Percentiles rank a stretch among this genome's conserved stretches.
Evolutionary conservation across 2,888 invertebrate genomes (phyloP).

Genomic region (Acleris holmiana): DNA sequence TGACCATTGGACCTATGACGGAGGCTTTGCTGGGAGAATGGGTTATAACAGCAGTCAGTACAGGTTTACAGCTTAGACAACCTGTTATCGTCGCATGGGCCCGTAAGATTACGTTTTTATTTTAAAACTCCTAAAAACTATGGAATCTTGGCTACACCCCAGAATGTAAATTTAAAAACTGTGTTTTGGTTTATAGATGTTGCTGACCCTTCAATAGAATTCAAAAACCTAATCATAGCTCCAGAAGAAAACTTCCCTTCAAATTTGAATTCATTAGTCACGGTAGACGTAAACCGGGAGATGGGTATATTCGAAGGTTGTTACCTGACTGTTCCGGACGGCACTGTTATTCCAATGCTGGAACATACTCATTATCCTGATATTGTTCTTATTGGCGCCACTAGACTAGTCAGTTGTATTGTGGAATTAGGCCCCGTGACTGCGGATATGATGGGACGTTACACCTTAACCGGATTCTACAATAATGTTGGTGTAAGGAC

Average conservation of each 20-base stretch:
- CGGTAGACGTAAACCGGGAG: slow-evolving; percentile 15
- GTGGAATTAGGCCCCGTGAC: slow-evolving; percentile 30
- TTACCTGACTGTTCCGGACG: slow-evolving; percentile 23
- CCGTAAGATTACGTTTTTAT: slow-evolving; percentile 13
- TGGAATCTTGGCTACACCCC: too few relatives aligned
- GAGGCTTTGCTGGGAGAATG: slow-evolving; percentile 36
- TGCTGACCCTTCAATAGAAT: slow-evolving; percentile 16
- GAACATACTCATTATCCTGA: slow-evolving; percentile 20
- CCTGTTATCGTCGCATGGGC: slow-evolving; percentile 30
- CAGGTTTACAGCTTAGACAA: slow-evolving; percentile 24
- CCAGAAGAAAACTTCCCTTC: slow-evolving; percentile 14
- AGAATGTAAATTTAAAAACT: background rate
- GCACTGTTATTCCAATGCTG: slow-evolving; percentile 23
- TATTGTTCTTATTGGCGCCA: slow-evolving; percentile 18
- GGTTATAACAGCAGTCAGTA: slow-evolving; percentile 22
- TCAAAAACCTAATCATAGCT: slow-evolving; percentile 29
- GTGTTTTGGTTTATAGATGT: slow-evolving; percentile 15
- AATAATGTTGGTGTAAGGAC: slow-evolving; percentile 20
- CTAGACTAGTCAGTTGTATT: slow-evolving; percentile 7
- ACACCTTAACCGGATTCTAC: slow-evolving; percentile 19
- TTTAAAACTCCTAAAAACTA: background rate
- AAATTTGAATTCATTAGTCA: slow-evolving; percentile 6
- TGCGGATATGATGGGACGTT: slow-evolving; percentile 29
- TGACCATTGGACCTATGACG: slow-evolving; percentile 38
- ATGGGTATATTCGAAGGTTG: slow-evolving; percentile 33